A percentile compares a stretch with the other conserved stretches of the same genome.
phyloP scores from a whole-genome alignment of 2,113 vertebrate species.

The Phyllostomus hastatus region DNA sequence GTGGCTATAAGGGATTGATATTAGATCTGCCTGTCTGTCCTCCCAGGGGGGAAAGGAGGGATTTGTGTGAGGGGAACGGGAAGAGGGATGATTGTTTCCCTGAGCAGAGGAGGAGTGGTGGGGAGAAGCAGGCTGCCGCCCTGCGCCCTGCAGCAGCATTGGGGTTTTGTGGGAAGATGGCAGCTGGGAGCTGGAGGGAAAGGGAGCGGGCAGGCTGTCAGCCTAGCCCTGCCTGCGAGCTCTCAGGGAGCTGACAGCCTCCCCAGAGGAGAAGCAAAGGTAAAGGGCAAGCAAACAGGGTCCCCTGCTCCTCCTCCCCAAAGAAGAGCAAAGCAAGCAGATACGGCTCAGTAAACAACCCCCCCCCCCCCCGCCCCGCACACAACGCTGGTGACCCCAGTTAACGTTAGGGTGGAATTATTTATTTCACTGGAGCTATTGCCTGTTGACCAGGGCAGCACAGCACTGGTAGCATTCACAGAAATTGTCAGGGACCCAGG shows the following conservation, averaged over 20 bases:
- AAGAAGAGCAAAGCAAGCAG: not conserved
- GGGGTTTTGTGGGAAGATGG: not conserved
- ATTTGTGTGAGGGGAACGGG: not conserved
- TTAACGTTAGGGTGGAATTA: not conserved
- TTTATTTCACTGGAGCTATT: not conserved
- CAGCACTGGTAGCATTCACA: not conserved
- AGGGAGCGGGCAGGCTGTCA: not conserved
- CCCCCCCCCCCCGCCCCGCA: not conserved
- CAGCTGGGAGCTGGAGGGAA: not conserved
- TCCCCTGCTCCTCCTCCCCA: not conserved
- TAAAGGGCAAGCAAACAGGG: not conserved
- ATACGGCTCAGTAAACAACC: not conserved
- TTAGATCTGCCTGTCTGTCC: not conserved
- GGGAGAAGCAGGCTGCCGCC: not conserved
- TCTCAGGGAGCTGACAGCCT: not conserved
- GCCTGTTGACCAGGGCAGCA: not conserved
- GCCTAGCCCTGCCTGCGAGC: not conserved
- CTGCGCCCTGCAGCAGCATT: rapidly evolving
- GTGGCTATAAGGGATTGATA: not conserved
- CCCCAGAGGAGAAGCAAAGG: not conserved
- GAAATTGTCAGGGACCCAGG: not conserved
- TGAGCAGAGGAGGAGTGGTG: not conserved
- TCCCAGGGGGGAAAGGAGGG: not conserved
- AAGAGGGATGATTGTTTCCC: not conserved
- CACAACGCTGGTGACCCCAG: not conserved